Evolutionary conservation across 1,140 invertebrate species (phyloP), one percentile per base, ranked within the genome.

Genomic region (Heliconius eleuchia): DNA sequence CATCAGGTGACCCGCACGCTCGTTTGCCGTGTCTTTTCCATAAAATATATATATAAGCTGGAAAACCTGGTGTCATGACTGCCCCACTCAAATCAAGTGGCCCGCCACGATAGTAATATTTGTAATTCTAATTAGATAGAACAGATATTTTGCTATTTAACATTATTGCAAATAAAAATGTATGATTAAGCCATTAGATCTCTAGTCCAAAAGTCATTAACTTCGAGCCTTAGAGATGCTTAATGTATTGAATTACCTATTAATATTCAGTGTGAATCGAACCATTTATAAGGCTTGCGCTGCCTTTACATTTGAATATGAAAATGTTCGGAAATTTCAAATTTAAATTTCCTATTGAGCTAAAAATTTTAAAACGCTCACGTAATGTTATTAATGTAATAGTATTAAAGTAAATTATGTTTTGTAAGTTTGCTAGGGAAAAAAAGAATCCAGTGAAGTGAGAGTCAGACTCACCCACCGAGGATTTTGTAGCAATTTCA

Each of bases 311-410:
- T 66, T 66, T 66, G 13, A 66, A 66, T 66, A 66, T 66, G 27
- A 30, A 66, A 66, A 66, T 66, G 60, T 66, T 66, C 27, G 60
- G 60, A 30, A 66, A 30, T 66, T 66, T 66, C 27, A 66, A 66
- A 66, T 30, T 66, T 66, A 66, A 66, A 66, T 66, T 30, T 66
- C 27, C 27, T 66, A 66, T 66, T 66, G 60, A 30, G 60, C 27
- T 66, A 30, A 66, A 23, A 27, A 30, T 60, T 52, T 66, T 30
- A 66, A 66, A 66, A 30, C 60, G 60, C 11, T 66, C 60, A 30
- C 60, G 60, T 66, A 66, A 66, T 27, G 27, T 66, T 66, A 27
- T 66, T 13, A 66, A 27, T 66, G 16, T 27, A 66, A 13, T 30
- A 30, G 9, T 66, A 66, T 27, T 27, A 66, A 30, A 5, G 11